Evolutionary conservation across 2,113 vertebrate species (phyloP).

Genomic region (Clarias magur): DNA sequence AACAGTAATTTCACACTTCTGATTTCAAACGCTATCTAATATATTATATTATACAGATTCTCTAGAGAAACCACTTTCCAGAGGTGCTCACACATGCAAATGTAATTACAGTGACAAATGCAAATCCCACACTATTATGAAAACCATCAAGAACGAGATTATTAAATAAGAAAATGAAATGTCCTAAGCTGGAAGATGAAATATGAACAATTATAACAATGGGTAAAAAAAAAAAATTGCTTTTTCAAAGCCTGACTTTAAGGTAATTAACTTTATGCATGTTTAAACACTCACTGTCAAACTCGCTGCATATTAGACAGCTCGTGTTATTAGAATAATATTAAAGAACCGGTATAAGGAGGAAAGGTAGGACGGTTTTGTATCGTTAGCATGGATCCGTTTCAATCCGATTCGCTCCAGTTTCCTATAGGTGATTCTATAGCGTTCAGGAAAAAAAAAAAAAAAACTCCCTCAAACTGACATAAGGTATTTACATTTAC

Average conservation of each 20-base stretch:
- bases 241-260: slow-evolving; percentile 44
- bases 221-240: slow-evolving; percentile 28
- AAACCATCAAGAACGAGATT: slow-evolving; percentile 53
- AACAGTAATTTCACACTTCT: slow-evolving; percentile 45
- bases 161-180: slow-evolving; percentile 54
- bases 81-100: slow-evolving; percentile 55
- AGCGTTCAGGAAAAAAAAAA: neutral
- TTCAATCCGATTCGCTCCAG: neutral
- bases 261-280: slow-evolving; percentile 50
- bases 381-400: neutral
- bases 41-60: slow-evolving; percentile 44
- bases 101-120: slow-evolving; percentile 55
- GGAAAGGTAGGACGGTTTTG: neutral
- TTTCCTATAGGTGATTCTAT: neutral
- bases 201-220: slow-evolving; percentile 52
- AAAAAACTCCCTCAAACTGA: neutral
- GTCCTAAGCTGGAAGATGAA: slow-evolving; percentile 45
- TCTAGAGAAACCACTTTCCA: slow-evolving; percentile 36
- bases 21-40: slow-evolving; percentile 45
- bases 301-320: slow-evolving; percentile 2
- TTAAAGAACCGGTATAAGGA: neutral
- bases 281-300: slow-evolving; percentile 42
- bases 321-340: neutral
- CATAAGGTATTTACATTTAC: too few relatives aligned
- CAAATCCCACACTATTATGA: slow-evolving; percentile 51